Percentiles rank a stretch among this genome's conserved stretches.
Conservation (phyloP, 2,797 vertebrate genomes). For the Mus caroli region DNA sequence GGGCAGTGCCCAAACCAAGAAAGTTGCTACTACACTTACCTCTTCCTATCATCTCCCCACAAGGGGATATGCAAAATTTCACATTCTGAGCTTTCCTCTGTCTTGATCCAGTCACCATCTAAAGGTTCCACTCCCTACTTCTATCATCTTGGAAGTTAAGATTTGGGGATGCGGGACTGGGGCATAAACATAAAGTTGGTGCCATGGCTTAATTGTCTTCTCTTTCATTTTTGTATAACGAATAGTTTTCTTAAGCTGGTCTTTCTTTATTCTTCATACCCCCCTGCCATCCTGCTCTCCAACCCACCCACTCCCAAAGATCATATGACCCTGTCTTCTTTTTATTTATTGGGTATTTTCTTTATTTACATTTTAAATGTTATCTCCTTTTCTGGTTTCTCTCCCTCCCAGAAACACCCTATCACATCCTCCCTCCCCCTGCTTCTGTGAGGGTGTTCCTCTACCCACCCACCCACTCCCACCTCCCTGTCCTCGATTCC, state of each 20-base stretch:
- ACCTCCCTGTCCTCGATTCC: too few species aligned
- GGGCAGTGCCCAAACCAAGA: neutral
- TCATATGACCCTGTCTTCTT: too few species aligned
- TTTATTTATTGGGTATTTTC: too few species aligned
- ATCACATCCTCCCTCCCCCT: too few species aligned
- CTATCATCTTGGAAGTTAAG: neutral
- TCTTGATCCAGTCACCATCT: neutral
- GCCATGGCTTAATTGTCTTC: conserved; percentile 8
- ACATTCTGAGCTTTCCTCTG: neutral
- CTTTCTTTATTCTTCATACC: neutral
- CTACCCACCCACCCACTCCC: too few species aligned
- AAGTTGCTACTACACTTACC: neutral
- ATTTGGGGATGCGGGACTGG: neutral
- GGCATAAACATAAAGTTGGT: neutral
- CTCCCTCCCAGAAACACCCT: too few species aligned
- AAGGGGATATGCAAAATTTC: neutral
- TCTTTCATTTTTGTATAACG: neutral
- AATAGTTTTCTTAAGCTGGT: neutral
- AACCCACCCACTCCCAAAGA: too few species aligned
- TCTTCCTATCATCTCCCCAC: neutral
- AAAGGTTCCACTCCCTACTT: neutral
- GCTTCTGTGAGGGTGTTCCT: too few species aligned
- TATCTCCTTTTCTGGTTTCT: too few species aligned
- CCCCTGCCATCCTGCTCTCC: too few species aligned
- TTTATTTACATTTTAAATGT: too few species aligned